Conservation (phyloP, 2,888 invertebrate genomes). For the Ditylenchus weischeri region DNA sequence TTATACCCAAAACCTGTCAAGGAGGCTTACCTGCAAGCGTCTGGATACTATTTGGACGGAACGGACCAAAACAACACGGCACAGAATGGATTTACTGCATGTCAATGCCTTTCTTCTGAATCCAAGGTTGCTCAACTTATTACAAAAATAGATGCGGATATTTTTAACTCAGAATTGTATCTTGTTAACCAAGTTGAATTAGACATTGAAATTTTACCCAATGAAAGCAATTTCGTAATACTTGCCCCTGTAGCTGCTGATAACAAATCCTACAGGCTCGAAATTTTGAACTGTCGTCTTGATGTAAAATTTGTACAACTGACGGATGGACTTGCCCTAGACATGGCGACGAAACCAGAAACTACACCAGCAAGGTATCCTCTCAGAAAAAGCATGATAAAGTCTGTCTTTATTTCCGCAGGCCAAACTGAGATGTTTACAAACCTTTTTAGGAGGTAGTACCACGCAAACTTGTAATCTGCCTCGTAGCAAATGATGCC, state of each 20-base stretch:
- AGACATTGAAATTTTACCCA: no score
- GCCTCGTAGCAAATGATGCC: no score
- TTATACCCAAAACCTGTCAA: constrained; percentile 11
- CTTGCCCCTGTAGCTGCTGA: no score
- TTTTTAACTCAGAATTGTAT: no score
- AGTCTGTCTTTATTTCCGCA: constrained; percentile 18
- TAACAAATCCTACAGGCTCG: neutral
- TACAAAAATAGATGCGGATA: neutral
- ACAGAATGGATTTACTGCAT: constrained; percentile 16
- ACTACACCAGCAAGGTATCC: constrained; percentile 14
- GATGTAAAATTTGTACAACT: neutral
- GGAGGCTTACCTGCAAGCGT: constrained; percentile 13
- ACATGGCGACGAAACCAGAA: constrained; percentile 10
- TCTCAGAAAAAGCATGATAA: constrained; percentile 17
- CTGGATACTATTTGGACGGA: constrained; percentile 20
- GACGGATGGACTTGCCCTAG: constrained; percentile 17
- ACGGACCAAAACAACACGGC: constrained; percentile 13
- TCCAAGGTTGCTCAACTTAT: constrained; percentile 14
- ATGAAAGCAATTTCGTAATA: no score
- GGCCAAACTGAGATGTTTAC: constrained; percentile 10
- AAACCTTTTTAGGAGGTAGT: constrained; percentile 17
- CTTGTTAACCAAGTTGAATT: no score
- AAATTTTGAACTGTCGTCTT: neutral
- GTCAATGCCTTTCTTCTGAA: neutral
- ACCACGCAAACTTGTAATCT: constrained; percentile 13